These are phyloP conservation scores for Sinonovacula constricta DNA, from an alignment of 1,140 invertebrate genomes.

Conservation along the genomic window DNA sequence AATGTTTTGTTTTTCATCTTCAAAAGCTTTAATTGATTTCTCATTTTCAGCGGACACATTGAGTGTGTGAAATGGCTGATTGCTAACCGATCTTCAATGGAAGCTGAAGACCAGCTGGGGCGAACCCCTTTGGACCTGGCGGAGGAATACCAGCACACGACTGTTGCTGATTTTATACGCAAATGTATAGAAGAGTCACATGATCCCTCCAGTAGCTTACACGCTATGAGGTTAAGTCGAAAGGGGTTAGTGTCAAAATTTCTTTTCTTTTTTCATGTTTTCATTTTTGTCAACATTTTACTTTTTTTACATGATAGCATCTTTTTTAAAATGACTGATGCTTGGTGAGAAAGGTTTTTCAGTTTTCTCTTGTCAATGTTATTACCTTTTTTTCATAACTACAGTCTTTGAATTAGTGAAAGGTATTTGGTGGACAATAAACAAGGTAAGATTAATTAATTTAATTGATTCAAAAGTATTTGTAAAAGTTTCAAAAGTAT, in stretches of 20 bases:
- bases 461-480: too few relatives aligned
- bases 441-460: too few relatives aligned
- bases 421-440: too few relatives aligned
- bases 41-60: constrained; percentile 71
- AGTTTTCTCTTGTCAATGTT: neutral
- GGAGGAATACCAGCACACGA: constrained; percentile 70
- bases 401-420: too few relatives aligned
- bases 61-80: constrained; percentile 77
- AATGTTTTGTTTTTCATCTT: too few relatives aligned
- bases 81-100: constrained; percentile 71
- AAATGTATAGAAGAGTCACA: constrained; percentile 65
- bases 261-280: too few relatives aligned
- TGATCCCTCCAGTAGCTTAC: constrained; percentile 67
- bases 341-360: neutral
- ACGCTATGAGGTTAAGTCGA: constrained; percentile 55
- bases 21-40: too few relatives aligned
- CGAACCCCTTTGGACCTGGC: constrained; percentile 73
- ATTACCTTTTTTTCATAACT: too few relatives aligned
- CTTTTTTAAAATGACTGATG: constrained; percentile 21
- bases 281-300: too few relatives aligned
- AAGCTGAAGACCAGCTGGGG: constrained; percentile 69
- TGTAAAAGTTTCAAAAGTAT: too few relatives aligned
- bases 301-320: too few relatives aligned
- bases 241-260: constrained; percentile 52
- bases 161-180: constrained; percentile 69